These are phyloP conservation scores for Petrolisthes manimaculis DNA, from an alignment of 2,888 invertebrate species.

Conservation along the genomic window DNA sequence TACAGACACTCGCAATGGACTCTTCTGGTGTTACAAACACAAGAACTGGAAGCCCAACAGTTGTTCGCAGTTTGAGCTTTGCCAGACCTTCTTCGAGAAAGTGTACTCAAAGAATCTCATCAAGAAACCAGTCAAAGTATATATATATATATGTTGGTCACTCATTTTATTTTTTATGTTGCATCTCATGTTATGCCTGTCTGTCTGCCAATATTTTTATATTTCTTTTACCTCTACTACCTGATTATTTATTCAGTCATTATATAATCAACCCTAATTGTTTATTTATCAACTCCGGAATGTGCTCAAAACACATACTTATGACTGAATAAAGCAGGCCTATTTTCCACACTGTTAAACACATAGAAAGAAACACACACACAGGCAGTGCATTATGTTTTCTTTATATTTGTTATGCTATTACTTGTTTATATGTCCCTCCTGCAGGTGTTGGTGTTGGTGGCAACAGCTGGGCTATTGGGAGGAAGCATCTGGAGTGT, in stretches of 20 bases:
- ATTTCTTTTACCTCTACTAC: too few relatives aligned
- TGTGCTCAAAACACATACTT: too few relatives aligned
- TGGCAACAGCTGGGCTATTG: constrained; percentile 31
- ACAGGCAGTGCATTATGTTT: too few relatives aligned
- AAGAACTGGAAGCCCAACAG: constrained; percentile 73
- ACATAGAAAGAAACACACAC: too few relatives aligned
- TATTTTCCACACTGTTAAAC: too few relatives aligned
- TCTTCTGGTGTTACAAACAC: constrained; percentile 79
- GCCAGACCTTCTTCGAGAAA: constrained; percentile 75
- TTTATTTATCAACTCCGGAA: too few relatives aligned
- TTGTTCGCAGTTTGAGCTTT: constrained; percentile 74
- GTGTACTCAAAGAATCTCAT: constrained; percentile 78
- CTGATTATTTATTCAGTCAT: background rate
- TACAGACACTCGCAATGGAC: constrained; percentile 75
- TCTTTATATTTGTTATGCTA: too few relatives aligned
- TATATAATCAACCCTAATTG: background rate
- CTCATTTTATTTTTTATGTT: background rate
- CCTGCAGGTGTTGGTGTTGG: constrained; percentile 73
- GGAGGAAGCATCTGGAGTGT: constrained; percentile 68
- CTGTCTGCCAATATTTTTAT: background rate
- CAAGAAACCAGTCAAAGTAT: constrained; percentile 77
- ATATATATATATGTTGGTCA: background rate
- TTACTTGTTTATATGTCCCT: too few relatives aligned
- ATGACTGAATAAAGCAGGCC: too few relatives aligned
- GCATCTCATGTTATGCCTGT: background rate